A percentile compares a stretch with the other conserved stretches of the same genome.
Evolutionary conservation across 2,113 vertebrate genomes (phyloP).

Genomic region (Prochilodus magdalenae): DNA sequence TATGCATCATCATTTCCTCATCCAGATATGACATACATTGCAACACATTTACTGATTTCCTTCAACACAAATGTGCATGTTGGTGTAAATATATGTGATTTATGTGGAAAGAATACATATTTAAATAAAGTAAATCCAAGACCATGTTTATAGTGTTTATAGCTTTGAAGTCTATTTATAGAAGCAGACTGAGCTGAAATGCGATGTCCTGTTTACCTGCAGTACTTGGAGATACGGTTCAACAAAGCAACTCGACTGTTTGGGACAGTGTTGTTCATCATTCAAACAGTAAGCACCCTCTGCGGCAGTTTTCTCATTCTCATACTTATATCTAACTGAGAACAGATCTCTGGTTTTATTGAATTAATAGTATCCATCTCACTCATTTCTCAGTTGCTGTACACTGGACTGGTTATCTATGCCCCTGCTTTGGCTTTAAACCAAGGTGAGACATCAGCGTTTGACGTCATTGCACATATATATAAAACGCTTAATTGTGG

Average conservation of each 20-base stretch:
- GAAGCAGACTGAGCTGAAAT: too few relatives aligned
- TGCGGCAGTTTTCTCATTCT: neutral
- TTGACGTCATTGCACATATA: too few relatives aligned
- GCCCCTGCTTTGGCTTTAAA: constrained; percentile 94
- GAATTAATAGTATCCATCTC: neutral
- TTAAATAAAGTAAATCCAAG: too few relatives aligned
- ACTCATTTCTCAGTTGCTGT: constrained; percentile 80
- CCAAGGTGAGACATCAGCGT: constrained; percentile 80
- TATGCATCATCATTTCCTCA: too few relatives aligned
- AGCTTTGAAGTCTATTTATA: too few relatives aligned
- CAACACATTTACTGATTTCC: too few relatives aligned
- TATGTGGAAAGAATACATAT: too few relatives aligned
- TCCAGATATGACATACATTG: too few relatives aligned
- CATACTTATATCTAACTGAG: neutral
- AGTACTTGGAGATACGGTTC: constrained; percentile 92
- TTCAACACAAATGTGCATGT: too few relatives aligned
- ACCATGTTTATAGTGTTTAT: too few relatives aligned
- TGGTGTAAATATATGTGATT: too few relatives aligned
- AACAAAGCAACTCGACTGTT: constrained; percentile 82
- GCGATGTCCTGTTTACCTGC: constrained; percentile 48
- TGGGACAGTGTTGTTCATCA: constrained; percentile 84
- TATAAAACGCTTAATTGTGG: too few relatives aligned
- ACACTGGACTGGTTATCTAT: constrained; percentile 96
- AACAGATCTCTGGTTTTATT: neutral
- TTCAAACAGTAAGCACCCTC: constrained; percentile 85